phyloP scores from a whole-genome alignment of 2,113 vertebrate species.

The Panthera tigris region DNA sequence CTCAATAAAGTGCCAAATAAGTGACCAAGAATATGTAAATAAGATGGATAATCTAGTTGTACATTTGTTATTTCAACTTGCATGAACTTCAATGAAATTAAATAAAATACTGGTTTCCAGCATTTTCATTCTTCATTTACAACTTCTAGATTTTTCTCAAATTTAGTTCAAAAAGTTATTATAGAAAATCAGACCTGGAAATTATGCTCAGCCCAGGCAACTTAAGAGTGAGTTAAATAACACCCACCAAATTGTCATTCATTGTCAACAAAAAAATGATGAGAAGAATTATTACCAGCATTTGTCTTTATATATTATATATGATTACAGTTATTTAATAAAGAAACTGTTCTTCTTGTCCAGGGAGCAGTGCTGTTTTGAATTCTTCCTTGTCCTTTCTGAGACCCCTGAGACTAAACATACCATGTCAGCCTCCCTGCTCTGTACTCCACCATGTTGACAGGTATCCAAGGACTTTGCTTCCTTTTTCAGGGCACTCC shows the following conservation, averaged over 20 bases:
- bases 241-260: not conserved
- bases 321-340: not conserved
- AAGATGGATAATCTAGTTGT: not conserved
- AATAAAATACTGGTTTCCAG: not conserved
- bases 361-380: not conserved
- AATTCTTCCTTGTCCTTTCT: not conserved
- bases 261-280: not conserved
- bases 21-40: not conserved
- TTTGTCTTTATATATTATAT: not conserved
- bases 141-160: not conserved
- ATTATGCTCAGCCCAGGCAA: not conserved
- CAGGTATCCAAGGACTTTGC: not conserved
- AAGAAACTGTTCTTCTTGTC: not conserved
- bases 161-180: not conserved
- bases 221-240: not conserved
- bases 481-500: not conserved
- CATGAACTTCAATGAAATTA: not conserved
- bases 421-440: not conserved
- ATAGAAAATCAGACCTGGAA: conserved; percentile 22
- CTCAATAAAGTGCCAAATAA: not conserved
- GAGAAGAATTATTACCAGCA: not conserved
- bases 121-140: not conserved
- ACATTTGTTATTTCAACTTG: not conserved
- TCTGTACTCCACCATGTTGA: not conserved
- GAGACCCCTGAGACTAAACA: not conserved